Evolutionary conservation across 2,113 vertebrate genomes (phyloP).

Genomic region (Python bivittatus): DNA sequence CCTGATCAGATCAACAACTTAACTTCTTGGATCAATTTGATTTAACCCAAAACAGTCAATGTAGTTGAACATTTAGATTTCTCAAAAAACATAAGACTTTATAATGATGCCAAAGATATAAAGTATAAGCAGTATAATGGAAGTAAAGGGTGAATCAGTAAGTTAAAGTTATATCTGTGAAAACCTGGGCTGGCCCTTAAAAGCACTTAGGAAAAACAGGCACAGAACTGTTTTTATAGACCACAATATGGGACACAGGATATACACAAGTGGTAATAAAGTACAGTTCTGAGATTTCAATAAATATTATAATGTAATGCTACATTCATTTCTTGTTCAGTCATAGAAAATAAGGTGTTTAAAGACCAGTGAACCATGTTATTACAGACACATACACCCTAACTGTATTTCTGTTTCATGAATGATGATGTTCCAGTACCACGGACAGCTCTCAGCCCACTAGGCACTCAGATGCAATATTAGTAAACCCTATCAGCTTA

Average conservation of each 20-base stretch:
- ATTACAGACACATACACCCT: conserved; percentile 32
- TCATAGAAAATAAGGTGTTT: conserved; percentile 27
- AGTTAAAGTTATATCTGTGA: not conserved
- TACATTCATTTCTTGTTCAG: conserved; percentile 35
- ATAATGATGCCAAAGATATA: not conserved
- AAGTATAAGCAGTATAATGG: not conserved
- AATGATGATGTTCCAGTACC: conserved; percentile 8
- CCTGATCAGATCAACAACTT: not conserved
- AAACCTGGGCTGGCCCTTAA: not conserved
- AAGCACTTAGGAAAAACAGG: not conserved
- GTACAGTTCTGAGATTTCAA: conserved; percentile 6
- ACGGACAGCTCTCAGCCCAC: conserved; percentile 30
- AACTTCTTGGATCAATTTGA: not conserved
- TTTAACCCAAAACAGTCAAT: not conserved
- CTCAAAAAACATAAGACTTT: not conserved
- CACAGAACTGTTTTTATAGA: not conserved
- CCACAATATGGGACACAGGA: not conserved
- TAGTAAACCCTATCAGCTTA: conserved; percentile 15
- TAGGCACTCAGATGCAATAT: not conserved
- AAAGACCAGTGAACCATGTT: conserved; percentile 42
- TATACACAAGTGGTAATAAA: not conserved
- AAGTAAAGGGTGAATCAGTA: not conserved
- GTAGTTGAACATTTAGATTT: not conserved
- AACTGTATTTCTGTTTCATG: conserved; percentile 31
- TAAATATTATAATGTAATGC: conserved; percentile 34